A percentile compares a stretch with the other conserved stretches of the same genome.
Conservation (phyloP, 2,113 vertebrate genomes). For the Cisticola juncidis region DNA sequence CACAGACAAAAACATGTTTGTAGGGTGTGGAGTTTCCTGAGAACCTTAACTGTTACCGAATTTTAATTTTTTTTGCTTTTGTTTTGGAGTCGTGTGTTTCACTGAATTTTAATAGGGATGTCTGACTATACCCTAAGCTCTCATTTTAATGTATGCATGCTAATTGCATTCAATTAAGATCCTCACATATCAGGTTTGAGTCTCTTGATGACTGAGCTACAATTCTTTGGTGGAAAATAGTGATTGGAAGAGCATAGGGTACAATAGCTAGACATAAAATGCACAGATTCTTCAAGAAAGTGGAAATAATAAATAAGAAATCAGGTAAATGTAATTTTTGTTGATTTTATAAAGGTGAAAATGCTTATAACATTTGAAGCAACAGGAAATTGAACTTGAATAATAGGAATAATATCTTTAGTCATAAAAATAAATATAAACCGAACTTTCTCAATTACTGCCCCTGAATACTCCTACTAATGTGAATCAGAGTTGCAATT, state of each 20-base stretch:
- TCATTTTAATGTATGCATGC: background rate
- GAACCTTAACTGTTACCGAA: accelerated
- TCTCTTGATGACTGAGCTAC: background rate
- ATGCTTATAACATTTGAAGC: background rate
- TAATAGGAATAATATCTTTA: background rate
- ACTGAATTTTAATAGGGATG: background rate
- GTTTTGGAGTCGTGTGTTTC: background rate
- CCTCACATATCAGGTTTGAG: background rate
- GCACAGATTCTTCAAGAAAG: background rate
- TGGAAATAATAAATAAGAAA: background rate
- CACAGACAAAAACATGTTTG: background rate
- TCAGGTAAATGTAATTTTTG: background rate
- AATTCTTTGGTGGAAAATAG: background rate
- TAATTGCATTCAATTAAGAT: background rate
- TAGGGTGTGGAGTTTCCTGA: background rate
- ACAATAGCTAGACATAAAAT: background rate
- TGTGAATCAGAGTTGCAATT: background rate
- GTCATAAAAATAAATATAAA: background rate
- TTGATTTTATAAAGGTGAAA: background rate
- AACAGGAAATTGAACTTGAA: background rate
- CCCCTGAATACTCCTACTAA: background rate
- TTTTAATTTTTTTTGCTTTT: background rate
- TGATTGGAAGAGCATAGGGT: background rate
- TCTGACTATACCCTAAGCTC: background rate
- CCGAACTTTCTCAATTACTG: background rate